Percentiles rank a stretch among this genome's conserved stretches.
Conservation (phyloP, 92 coral and sea anemone species). For the Heteractis magnifica region DNA sequence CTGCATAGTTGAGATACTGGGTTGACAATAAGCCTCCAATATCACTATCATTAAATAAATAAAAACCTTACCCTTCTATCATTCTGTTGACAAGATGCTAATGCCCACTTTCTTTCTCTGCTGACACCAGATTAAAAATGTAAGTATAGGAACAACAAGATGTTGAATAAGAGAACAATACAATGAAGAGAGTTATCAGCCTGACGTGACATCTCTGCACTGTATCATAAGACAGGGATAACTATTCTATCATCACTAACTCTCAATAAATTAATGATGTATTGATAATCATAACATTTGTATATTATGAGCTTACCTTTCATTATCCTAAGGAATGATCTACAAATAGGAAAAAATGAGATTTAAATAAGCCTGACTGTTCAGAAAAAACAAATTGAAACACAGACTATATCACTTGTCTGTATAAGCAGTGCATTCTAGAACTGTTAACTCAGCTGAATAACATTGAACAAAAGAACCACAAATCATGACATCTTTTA, state of each 20-base stretch:
- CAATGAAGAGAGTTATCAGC: slow-evolving; percentile 48
- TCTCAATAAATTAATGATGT: background rate
- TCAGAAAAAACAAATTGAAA: too few relatives aligned
- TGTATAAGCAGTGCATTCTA: too few relatives aligned
- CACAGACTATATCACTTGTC: too few relatives aligned
- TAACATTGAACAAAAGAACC: too few relatives aligned
- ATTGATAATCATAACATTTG: background rate
- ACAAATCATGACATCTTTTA: too few relatives aligned
- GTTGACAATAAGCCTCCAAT: too few relatives aligned
- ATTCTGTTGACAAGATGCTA: background rate
- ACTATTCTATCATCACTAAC: slow-evolving; percentile 72
- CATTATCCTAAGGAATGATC: background rate
- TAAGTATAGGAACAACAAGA: background rate
- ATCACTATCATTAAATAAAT: too few relatives aligned
- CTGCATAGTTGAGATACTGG: too few relatives aligned
- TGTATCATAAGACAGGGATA: slow-evolving; percentile 80
- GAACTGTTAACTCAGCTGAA: too few relatives aligned
- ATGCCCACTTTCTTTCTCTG: background rate
- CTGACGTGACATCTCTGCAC: slow-evolving; percentile 92
- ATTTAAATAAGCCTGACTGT: background rate
- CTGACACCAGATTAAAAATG: background rate
- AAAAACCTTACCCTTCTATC: background rate
- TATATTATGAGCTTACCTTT: background rate
- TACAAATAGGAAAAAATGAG: background rate
- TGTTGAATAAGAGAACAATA: background rate